These are phyloP conservation scores for Psittacara wagleri DNA, from an alignment of 2,113 vertebrate species.

Conservation along the genomic window DNA sequence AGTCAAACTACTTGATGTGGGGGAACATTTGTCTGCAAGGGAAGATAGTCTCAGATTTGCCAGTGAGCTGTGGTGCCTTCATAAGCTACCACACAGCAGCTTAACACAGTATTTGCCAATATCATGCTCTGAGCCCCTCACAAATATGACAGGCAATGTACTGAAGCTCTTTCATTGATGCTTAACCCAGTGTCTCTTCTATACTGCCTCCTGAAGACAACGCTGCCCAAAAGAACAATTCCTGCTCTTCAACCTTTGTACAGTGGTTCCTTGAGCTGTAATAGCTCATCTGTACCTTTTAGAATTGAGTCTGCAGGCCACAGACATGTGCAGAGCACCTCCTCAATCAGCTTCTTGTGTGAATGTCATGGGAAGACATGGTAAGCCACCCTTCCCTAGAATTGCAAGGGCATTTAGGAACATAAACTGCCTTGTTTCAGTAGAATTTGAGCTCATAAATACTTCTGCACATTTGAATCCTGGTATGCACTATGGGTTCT, in stretches of 20 bases:
- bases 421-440: neutral
- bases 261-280: neutral
- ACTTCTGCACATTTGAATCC: neutral
- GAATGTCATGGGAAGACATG: neutral
- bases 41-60: neutral
- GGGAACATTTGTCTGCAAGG: conserved; percentile 2
- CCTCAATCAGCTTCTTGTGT: neutral
- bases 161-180: neutral
- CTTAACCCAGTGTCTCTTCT: neutral
- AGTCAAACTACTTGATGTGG: conserved; percentile 31
- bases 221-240: neutral
- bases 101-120: neutral
- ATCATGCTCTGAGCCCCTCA: neutral
- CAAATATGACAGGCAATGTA: neutral
- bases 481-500: neutral
- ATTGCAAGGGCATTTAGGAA: neutral
- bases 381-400: neutral
- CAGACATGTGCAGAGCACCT: rapidly evolving
- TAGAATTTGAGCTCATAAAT: neutral
- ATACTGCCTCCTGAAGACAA: neutral
- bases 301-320: neutral
- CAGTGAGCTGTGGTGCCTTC: neutral
- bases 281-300: neutral
- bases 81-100: neutral
- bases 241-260: neutral